These are phyloP conservation scores for Rhagoletis zephyria DNA, from an alignment of 1,140 invertebrate species.

Conservation along the genomic window DNA sequence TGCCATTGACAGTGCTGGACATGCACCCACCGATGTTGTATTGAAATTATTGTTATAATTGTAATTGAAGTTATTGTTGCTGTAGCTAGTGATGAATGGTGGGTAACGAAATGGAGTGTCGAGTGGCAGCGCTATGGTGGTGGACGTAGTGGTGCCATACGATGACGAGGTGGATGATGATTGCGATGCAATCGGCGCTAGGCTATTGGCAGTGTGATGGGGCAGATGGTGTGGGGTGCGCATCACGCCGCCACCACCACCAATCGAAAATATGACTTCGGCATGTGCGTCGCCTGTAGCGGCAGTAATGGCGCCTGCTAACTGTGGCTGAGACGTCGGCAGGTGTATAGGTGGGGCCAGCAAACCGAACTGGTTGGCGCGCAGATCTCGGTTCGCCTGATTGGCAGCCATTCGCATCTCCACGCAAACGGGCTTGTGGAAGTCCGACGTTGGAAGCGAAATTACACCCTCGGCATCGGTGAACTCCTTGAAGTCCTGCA, in stretches of 20 bases:
- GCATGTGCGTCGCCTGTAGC: slow-evolving; percentile 48
- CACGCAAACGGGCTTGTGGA: slow-evolving; percentile 83
- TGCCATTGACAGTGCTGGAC: slow-evolving; percentile 55
- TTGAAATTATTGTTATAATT: slow-evolving; percentile 75
- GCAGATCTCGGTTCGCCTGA: slow-evolving; percentile 60
- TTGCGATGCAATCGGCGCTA: slow-evolving; percentile 62
- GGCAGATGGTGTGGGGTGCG: slow-evolving; percentile 50
- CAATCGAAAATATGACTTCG: slow-evolving; percentile 52
- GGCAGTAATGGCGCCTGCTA: slow-evolving; percentile 42
- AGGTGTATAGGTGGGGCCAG: slow-evolving; percentile 57
- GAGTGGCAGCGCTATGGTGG: slow-evolving; percentile 69
- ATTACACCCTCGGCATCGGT: slow-evolving; percentile 89
- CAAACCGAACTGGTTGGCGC: slow-evolving; percentile 63
- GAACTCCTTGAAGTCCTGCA: slow-evolving; percentile 89
- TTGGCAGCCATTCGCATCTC: slow-evolving; percentile 77
- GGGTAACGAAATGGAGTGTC: slow-evolving; percentile 64
- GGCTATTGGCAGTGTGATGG: slow-evolving; percentile 59
- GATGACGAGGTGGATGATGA: slow-evolving; percentile 70
- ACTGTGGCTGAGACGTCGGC: slow-evolving; percentile 48
- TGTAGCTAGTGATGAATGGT: slow-evolving; percentile 57
- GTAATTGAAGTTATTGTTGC: slow-evolving; percentile 67
- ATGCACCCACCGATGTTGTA: slow-evolving; percentile 64
- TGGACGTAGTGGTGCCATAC: slow-evolving; percentile 70
- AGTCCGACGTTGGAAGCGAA: slow-evolving; percentile 86
- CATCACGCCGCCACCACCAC: slow-evolving; percentile 46